phyloP scores from a whole-genome alignment of 2,888 invertebrate genomes.

The Trissolcus japonicus region DNA sequence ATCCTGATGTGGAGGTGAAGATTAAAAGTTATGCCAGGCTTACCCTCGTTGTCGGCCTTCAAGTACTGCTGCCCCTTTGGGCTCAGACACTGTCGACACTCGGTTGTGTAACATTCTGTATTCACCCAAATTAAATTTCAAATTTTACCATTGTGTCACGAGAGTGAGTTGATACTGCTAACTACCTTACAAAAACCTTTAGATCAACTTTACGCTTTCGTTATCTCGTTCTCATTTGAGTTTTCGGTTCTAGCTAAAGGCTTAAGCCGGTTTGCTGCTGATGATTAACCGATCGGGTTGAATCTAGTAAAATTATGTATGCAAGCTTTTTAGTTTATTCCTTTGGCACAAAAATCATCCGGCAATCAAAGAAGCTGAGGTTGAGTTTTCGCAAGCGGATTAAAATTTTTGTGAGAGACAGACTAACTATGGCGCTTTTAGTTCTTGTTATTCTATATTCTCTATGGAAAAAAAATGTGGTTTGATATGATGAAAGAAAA shows the following conservation, averaged over 20 bases:
- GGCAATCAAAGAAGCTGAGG: too few species aligned
- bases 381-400: too few species aligned
- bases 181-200: constrained; percentile 43
- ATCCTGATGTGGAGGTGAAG: constrained; percentile 71
- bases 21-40: constrained; percentile 77
- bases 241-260: too few species aligned
- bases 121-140: constrained; percentile 72
- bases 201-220: constrained; percentile 27
- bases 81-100: constrained; percentile 86
- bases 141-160: constrained; percentile 57
- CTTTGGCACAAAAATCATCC: too few species aligned
- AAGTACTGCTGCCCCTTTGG: constrained; percentile 89
- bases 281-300: too few species aligned
- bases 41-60: constrained; percentile 90
- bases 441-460: too few species aligned
- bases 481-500: constrained; percentile 22
- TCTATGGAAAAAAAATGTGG: background rate
- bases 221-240: too few species aligned
- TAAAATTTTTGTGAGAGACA: too few species aligned
- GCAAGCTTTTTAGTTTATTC: too few species aligned
- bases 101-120: constrained; percentile 80
- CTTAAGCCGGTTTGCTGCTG: too few species aligned
- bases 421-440: too few species aligned
- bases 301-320: too few species aligned
- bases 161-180: constrained; percentile 29